Conservation (phyloP, 2,113 vertebrate genomes). For the Semnornis frantzii region DNA sequence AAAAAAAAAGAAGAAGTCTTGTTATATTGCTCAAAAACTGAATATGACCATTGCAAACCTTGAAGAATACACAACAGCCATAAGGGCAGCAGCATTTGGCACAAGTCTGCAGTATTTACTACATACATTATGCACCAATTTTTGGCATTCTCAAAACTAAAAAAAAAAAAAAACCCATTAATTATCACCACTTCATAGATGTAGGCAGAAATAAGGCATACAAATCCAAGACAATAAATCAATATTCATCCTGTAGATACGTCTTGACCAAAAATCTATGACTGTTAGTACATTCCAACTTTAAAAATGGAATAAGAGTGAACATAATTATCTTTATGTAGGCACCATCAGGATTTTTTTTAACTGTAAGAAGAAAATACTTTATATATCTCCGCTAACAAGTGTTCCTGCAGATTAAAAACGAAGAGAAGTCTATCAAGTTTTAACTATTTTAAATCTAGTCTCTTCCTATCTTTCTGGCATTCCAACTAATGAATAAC, state of each 20-base stretch:
- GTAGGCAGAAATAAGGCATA: not conserved
- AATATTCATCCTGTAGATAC: not conserved
- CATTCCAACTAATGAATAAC: not conserved
- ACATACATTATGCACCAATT: not conserved
- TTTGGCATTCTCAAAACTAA: not conserved
- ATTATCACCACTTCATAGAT: not conserved
- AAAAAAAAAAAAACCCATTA: not conserved
- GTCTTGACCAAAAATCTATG: not conserved
- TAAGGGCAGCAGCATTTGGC: not conserved
- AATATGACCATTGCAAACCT: not conserved
- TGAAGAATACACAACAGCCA: not conserved
- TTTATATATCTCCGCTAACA: not conserved
- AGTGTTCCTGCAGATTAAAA: not conserved
- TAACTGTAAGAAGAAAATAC: not conserved
- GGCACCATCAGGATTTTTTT: not conserved
- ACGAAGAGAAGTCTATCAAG: not conserved
- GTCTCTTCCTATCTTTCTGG: not conserved
- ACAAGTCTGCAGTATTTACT: not conserved
- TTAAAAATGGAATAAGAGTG: not conserved
- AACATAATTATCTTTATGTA: not conserved
- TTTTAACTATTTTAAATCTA: not conserved
- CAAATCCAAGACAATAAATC: not conserved
- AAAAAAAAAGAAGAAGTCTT: not conserved
- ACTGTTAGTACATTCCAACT: not conserved
- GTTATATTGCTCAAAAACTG: not conserved